phyloP scores from a whole-genome alignment of 2,888 invertebrate species.

The Drosophila neotestacea region DNA sequence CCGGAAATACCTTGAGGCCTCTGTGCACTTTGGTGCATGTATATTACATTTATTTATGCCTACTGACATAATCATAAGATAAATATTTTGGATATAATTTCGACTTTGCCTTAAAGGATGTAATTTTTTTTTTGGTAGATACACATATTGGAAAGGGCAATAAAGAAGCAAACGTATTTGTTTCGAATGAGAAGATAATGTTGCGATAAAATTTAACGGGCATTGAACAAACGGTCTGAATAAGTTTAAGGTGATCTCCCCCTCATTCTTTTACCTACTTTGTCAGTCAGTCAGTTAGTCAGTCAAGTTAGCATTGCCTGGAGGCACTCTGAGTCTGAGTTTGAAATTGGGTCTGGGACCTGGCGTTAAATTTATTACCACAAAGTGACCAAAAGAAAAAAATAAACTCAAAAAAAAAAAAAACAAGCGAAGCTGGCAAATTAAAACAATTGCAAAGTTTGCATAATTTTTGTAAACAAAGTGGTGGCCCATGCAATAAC shows the following conservation, averaged over 20 bases:
- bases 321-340: conserved; percentile 35
- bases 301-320: conserved; percentile 35
- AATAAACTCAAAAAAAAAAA: too few relatives aligned
- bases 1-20: conserved; percentile 1
- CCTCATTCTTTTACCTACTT: conserved; percentile 11
- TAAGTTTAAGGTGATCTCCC: conserved; percentile 24
- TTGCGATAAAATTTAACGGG: conserved; percentile 54
- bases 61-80: conserved; percentile 13
- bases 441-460: conserved; percentile 77
- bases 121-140: neutral
- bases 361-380: conserved; percentile 82
- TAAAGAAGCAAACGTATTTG: conserved; percentile 17
- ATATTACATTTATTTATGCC: conserved; percentile 17
- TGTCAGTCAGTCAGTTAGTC: conserved; percentile 8
- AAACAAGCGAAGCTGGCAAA: conserved; percentile 40
- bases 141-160: neutral
- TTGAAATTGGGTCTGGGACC: conserved; percentile 27
- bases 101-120: neutral
- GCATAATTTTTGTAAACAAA: conserved; percentile 78
- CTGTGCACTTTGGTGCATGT: neutral
- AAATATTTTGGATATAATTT: conserved; percentile 13
- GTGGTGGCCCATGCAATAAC: conserved; percentile 40
- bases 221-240: conserved; percentile 50
- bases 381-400: conserved; percentile 40
- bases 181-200: conserved; percentile 49